These are phyloP conservation scores for Esox masquinongy DNA, from an alignment of 2,797 vertebrate species.

Conservation along the genomic window DNA sequence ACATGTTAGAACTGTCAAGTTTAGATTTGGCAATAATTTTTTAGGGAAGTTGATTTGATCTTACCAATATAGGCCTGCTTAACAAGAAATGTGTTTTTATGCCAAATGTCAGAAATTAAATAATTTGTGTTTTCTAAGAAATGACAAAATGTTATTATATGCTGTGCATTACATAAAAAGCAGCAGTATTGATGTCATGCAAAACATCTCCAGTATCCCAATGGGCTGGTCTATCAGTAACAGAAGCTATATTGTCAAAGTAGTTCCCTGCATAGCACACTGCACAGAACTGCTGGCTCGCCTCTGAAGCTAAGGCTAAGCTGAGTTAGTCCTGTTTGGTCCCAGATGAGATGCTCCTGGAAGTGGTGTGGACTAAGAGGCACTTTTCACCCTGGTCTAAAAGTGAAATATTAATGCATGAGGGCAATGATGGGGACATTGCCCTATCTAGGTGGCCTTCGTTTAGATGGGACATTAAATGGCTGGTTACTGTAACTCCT, in stretches of 20 bases:
- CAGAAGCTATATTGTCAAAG: conserved; percentile 34
- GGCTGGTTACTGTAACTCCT: too few relatives aligned
- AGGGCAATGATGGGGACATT: too few relatives aligned
- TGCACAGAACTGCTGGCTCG: too few relatives aligned
- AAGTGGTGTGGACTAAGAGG: too few relatives aligned
- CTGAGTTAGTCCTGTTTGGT: too few relatives aligned
- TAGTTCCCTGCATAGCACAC: conserved; percentile 9
- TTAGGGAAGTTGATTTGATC: not conserved
- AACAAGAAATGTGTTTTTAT: not conserved
- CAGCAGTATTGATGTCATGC: conserved; percentile 58
- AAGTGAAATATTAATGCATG: too few relatives aligned
- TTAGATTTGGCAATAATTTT: not conserved
- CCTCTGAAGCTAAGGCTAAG: too few relatives aligned
- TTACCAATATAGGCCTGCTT: not conserved
- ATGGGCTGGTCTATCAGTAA: conserved; percentile 17
- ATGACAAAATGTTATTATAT: not conserved
- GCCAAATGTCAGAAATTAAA: not conserved
- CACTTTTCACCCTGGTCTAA: too few relatives aligned
- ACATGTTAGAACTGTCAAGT: not conserved
- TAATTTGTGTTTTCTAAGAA: not conserved
- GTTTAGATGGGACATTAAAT: too few relatives aligned
- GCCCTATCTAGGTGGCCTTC: too few relatives aligned
- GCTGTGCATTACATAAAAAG: conserved; percentile 38
- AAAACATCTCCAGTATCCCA: conserved; percentile 50
- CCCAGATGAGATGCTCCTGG: too few relatives aligned